Evolutionary conservation across 2,113 vertebrate genomes (phyloP), one percentile per base, ranked within the genome.

Genomic region (Epinephelus moara): DNA sequence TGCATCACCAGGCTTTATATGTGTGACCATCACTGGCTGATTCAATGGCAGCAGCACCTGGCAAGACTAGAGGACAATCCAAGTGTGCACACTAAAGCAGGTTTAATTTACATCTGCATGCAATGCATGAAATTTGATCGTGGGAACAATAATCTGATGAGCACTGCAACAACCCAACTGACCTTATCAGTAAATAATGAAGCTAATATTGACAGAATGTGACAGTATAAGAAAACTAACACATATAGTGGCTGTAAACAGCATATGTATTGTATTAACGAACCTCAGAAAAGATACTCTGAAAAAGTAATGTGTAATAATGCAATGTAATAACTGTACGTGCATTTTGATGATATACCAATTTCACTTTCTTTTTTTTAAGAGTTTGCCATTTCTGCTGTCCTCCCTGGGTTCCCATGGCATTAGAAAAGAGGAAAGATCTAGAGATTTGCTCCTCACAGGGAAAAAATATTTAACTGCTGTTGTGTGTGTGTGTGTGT

Each of bases 1-100:
- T 69, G 62, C 61, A 67, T 87, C 73, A 57, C 27, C 23, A 53
- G 30, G 18, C 67, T 81, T 79, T 52, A 59, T 33, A 79, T 68
- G 70, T 49, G 49, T 75, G 63, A 57, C 21, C 25, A n/a, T 75
- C 55, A 57, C 8, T 52, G 37, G 27, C 66, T 70, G 69, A 61
- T 74, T 47, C 19, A 76, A 76, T n/a, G 67, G 66, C 71, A 87
- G 55, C 14, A 71, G 61, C 45, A 47, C 27, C 40, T 57, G 33
- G 50, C 18, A 63, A 56, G 47, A 23, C 11, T 33, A 12, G 27
- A 80, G n/a, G 42, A n/a, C 67, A 79, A 73, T 70, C 78, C 55
- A 72, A 64, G 42, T 40, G 55, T 45, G 5, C 23, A 82, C 53
- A 75, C 30, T 50, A 55, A 70, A 53, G 57, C 6, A 18, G 27